Base-by-base conservation (phyloP, 2,113 vertebrate species). In the Upupa epops region DNA sequence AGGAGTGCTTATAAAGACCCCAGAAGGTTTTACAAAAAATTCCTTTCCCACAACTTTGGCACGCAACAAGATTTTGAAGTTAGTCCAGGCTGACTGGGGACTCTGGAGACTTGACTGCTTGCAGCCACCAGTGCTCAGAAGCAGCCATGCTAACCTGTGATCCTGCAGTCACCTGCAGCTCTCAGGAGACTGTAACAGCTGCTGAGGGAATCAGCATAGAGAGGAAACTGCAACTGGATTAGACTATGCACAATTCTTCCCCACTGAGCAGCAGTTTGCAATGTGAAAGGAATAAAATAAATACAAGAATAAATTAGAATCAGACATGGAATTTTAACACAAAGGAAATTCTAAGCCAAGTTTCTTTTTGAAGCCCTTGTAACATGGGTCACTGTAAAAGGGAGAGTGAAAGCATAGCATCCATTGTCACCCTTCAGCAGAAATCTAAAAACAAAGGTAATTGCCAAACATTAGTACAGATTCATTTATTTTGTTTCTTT, bases 211-310 rank as follows among this genome's bases (percentile, higher is more conserved):
- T 40, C 60, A 45, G 2, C 14, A 71, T 48, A 46, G 34, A 58
- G 61, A 68, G 77, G 80, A 94, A 93, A 94, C 54, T 81, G 46
- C 77, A 80, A 25, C 45, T 22, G n/a, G n/a, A 45, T 83, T 65
- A 88, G 65, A 26, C 28, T 42, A 8, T 45, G 58, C 28, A 78
- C 37, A 42, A 24, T 24, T 65, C 32, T 89, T 65, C 31, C 49
- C 64, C 74, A 26, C 15, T 1, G 12, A 31, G 28, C 56, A 32
- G 17, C 4, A 31, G 59, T 72, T 89, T 82, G 54, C 51, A 20
- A 84, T 64, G 83, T 56, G 60, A 95, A 90, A 89, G 66, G 2
- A 26, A 48, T 7, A 45, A 37, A 77, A 66, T 11, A 49, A 42
- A 42, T 15, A 34, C n/a, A n/a, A n/a, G n/a, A n/a, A n/a, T n/a